Evolutionary conservation across 2,797 vertebrate genomes (phyloP), one percentile per base, ranked within the genome.

Genomic region (Anguilla pacifica): DNA sequence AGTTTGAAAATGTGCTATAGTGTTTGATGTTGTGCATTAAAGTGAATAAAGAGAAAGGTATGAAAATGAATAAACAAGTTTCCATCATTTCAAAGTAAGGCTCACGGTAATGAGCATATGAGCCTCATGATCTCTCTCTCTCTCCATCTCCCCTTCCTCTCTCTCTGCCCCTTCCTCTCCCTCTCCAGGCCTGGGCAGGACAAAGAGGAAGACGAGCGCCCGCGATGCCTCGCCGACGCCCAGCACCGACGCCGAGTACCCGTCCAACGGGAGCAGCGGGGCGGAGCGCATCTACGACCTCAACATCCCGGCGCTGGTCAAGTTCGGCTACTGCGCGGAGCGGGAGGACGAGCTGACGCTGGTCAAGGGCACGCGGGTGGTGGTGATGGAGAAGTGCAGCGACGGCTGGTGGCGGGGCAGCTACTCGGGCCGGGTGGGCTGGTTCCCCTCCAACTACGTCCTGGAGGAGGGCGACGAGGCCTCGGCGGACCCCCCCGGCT

Each of bases 371-470:
- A 96, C 98, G 39, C 96, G 93, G 13, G 98, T 99, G 87, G 94
- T 95, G 0, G 99, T 99, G 93, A 98, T 98, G 97, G 99, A 99
- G 95, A 99, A 99, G 91, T 99, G 99, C 94, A 99, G 98, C 0
- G 99, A 99, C 0, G 99, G 99, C 91, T 99, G 99, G 98, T 99
- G 99, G 99, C 96, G 98, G 11, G 98, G 98, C 39, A 97, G 97
- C 91, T 97, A 97, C 92, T 94, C 93, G 0, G 97, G 98, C 86
- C 97, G 97, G 0, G 96, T 98, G 0, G 99, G 98, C 90, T 99
- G 99, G 99, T 99, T 99, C 89, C 99, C 99, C 2, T 99, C 98
- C 87, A 99, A 99, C 93, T 99, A 99, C 0, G 98, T 99, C 83
- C 96, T 97, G 55, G 98, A 99, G 92, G 98, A 99, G 90, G 95